Base-by-base conservation (phyloP, 1,140 invertebrate genomes). In the Rhysida immarginata region DNA sequence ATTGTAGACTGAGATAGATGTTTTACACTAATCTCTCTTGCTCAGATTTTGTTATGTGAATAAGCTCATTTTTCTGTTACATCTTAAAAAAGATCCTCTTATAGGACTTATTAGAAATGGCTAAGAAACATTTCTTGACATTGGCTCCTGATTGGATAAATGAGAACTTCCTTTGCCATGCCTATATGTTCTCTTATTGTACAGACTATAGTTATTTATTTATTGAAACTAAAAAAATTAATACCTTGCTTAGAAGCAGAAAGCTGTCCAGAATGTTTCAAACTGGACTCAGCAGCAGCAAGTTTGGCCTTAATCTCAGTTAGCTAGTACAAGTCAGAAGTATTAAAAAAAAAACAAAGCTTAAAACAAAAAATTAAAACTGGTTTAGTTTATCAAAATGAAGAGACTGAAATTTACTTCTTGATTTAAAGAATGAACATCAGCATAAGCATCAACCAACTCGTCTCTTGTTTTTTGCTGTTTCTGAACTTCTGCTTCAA, bases 391-490 rank as follows among this genome's bases (percentile, higher is more conserved):
- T n/a, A n/a, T n/a, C n/a, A n/a, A n/a, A n/a, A n/a, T n/a, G n/a
- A n/a, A 25, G 44, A 55, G 24, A 26, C 8, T 18, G 23, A 26
- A 20, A 2, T 59, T 49, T 56, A 69, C 67, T 62, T 71, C 63
- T 51, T 65, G 63, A 55, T 65, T 67, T n/a, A 61, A 43, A n/a
- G 55, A 58, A 58, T 67, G 57, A 8, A 69, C 24, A 24, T 65
- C 57, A 21, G 62, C 56, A 49, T 65, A 60, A 5, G 65, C 58
- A 20, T 62, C 58, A 18, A 59, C 55, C 16, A 67, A 49, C 64
- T 86, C 81, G 46, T 75, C 70, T 49, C 81, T 64, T 21, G 61
- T 58, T 43, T 63, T 57, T n/a, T 65, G 57, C 46, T 66, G 62
- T 54, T 60, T 62, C 26, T 65, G 61, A 20, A 62, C 43, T 56